Evolutionary conservation across 1,140 invertebrate genomes (phyloP).

Genomic region (Diabrotica virgifera): DNA sequence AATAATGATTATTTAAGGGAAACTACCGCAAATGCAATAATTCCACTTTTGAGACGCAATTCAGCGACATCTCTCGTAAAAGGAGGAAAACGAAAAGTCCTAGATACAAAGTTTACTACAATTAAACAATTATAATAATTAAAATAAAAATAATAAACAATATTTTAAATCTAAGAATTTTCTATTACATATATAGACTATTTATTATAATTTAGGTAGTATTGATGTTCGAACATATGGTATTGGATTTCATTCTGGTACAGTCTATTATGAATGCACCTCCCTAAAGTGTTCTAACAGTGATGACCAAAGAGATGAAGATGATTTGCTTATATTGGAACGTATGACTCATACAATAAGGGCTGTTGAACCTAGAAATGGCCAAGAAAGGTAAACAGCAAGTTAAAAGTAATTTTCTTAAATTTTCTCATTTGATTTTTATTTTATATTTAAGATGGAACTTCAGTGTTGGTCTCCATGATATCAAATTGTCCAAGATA

Average conservation of each 20-base stretch:
- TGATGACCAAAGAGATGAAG: slow-evolving; percentile 50
- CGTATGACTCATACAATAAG: slow-evolving; percentile 81
- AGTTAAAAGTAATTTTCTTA: neutral
- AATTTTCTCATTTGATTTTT: neutral
- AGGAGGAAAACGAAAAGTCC: no score
- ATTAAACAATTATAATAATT: no score
- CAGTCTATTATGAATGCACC: slow-evolving; percentile 74
- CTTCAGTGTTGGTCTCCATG: slow-evolving; percentile 88
- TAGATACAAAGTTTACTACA: no score
- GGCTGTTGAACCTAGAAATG: slow-evolving; percentile 78
- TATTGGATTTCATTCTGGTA: slow-evolving; percentile 71
- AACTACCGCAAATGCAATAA: no score
- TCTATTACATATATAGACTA: no score
- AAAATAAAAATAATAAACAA: no score
- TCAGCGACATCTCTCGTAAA: no score
- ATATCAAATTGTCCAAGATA: slow-evolving; percentile 61
- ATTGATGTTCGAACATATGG: slow-evolving; percentile 68
- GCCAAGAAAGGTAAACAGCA: slow-evolving; percentile 68
- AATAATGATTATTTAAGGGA: no score
- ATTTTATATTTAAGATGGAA: slow-evolving; percentile 74
- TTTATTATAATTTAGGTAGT: slow-evolving; percentile 50
- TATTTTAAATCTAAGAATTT: no score
- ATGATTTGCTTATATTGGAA: slow-evolving; percentile 71
- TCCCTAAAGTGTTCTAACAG: slow-evolving; percentile 68
- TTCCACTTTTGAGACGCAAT: no score